Conservation (phyloP, 2,797 vertebrate species). For the Gorsachius magnificus region DNA sequence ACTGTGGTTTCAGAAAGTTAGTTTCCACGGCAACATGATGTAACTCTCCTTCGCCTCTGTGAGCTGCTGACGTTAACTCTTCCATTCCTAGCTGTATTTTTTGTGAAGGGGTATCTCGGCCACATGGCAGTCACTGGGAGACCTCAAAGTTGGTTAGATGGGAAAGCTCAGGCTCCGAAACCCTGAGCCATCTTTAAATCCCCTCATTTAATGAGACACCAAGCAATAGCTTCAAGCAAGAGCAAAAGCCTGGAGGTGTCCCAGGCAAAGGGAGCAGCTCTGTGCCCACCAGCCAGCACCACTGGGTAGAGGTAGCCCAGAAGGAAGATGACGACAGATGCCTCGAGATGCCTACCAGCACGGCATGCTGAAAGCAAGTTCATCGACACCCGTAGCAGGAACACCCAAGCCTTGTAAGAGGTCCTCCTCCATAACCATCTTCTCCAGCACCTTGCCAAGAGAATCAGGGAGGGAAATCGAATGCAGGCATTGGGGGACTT, state of each 20-base stretch:
- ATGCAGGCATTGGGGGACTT: neutral
- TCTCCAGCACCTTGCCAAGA: neutral
- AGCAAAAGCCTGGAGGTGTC: neutral
- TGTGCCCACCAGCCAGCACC: neutral
- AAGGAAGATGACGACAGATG: neutral
- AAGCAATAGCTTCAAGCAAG: neutral
- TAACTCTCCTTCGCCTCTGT: constrained; percentile 32
- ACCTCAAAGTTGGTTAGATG: neutral
- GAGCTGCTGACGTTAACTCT: constrained; percentile 69
- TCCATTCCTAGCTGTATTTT: neutral
- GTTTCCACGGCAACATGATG: constrained; percentile 79
- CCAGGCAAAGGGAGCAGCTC: neutral
- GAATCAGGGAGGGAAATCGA: neutral
- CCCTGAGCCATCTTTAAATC: neutral
- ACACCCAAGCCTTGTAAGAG: neutral
- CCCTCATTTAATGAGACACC: neutral
- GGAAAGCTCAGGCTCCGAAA: neutral
- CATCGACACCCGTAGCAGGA: neutral
- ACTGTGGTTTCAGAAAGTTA: constrained; percentile 71
- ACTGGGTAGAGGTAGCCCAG: neutral
- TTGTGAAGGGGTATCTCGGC: neutral
- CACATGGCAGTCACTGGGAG: neutral
- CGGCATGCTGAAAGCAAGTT: neutral
- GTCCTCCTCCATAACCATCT: neutral
- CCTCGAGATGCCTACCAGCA: neutral